Evolutionary conservation across 2,113 vertebrate species (phyloP), one percentile per base, ranked within the genome.

Genomic region (Rousettus leschenaultii): DNA sequence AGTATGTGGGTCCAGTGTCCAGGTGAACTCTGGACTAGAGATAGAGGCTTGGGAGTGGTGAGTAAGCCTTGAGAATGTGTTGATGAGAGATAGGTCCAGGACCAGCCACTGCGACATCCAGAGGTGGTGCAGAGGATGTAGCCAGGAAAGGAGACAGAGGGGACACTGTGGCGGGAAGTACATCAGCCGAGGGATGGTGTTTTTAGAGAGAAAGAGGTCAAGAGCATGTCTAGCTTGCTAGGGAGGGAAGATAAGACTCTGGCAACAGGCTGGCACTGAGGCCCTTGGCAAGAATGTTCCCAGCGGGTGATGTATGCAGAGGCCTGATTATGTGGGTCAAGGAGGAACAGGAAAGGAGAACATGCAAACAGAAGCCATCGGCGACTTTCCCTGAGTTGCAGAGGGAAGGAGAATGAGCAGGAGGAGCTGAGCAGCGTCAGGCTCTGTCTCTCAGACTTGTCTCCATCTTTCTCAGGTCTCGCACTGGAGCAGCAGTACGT

Each of bases 141-240:
- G n/a, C 33, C 48, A 59, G 53, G 45, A 48, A 53, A 12, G 21
- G 61, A 68, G 55, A 74, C 53, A 18, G 45, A 55, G 45, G 26
- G 71, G 10, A 90, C 71, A 28, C 45, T 6, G 6, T 24, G 11
- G 38, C 74, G 30, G n/a, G 26, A 30, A 40, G 38, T 2, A 22
- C 55, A 13, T 11, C 40, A 40, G 43, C 19, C 0, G 0, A 1
- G 7, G 14, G 7, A 6, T 2, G 10, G n/a, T 18, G 14, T 84
- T 90, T 90, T 83, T 53, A 16, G 30, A 51, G 71, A 68, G 61
- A 35, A 74, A 30, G 65, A 53, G 26, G 40, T n/a, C 45, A 66
- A 40, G 13, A 63, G 5, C 38, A 30, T 26, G 24, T 16, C 30
- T 55, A 26, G 59, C 33, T 43, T 57, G 70, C 71, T 30, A 70